Evolutionary conservation across 2,888 invertebrate genomes (phyloP).

Genomic region (Drosophila nr. medialis): DNA sequence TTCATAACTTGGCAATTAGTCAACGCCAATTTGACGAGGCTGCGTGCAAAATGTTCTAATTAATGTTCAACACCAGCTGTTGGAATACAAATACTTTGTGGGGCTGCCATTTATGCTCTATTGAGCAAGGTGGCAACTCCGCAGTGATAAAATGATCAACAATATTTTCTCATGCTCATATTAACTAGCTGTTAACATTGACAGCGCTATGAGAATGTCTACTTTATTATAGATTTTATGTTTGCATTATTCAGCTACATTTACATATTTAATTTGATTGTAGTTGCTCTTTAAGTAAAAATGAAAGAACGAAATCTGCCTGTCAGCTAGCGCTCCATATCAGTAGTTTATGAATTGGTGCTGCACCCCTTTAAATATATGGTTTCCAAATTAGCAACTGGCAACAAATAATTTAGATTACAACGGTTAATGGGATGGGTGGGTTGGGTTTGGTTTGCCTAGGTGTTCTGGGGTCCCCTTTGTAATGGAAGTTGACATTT

Average conservation of each 20-base stretch:
- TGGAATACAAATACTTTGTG: accelerated
- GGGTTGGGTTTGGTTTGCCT: neutral
- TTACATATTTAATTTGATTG: neutral
- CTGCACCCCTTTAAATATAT: conserved; percentile 57
- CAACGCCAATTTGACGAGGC: neutral
- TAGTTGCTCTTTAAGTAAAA: neutral
- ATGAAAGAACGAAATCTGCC: conserved; percentile 6
- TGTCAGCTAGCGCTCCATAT: conserved; percentile 8
- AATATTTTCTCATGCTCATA: no score
- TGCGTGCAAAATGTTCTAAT: neutral
- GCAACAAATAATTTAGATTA: conserved; percentile 49
- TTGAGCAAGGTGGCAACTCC: neutral
- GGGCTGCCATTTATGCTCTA: neutral
- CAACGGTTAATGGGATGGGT: neutral
- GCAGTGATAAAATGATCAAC: no score
- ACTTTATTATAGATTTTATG: neutral
- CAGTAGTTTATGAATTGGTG: conserved; percentile 33
- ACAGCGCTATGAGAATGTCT: no score
- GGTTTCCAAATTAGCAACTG: conserved; percentile 47
- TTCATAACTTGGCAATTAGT: neutral
- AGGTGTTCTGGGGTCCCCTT: conserved; percentile 12
- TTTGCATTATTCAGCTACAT: neutral
- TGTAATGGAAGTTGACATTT: conserved; percentile 61
- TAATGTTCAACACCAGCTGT: neutral
- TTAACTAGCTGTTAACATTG: neutral